A percentile compares a stretch with the other conserved stretches of the same genome.
phyloP scores from a whole-genome alignment of 2,113 vertebrate species.

The Pterophyllum scalare region DNA sequence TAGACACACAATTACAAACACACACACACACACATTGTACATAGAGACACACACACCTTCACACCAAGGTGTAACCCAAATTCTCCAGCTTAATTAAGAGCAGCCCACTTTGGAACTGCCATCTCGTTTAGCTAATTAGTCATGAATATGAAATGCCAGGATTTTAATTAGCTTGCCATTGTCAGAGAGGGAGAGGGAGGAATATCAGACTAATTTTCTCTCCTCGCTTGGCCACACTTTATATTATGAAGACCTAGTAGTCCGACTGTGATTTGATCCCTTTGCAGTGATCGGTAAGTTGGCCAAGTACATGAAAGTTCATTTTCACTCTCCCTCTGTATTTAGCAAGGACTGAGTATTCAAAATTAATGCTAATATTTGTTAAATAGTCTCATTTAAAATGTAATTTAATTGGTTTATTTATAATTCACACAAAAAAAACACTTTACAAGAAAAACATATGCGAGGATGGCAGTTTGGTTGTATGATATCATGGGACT shows the following conservation, averaged over 20 bases:
- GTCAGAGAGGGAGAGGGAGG: conserved; percentile 42
- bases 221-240: conserved; percentile 44
- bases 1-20: not conserved
- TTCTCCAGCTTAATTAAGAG: conserved; percentile 71
- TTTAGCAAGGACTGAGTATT: not conserved
- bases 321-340: not conserved
- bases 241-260: conserved; percentile 17
- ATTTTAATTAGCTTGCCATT: conserved; percentile 73
- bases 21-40: not conserved
- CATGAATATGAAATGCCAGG: conserved; percentile 74
- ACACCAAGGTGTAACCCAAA: conserved; percentile 61
- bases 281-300: conserved; percentile 19
- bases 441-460: not conserved
- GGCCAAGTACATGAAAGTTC: not conserved
- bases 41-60: conserved; percentile 14
- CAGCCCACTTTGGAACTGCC: conserved; percentile 66
- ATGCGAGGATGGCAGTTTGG: not conserved
- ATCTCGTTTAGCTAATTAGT: conserved; percentile 75
- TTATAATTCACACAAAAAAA: not conserved
- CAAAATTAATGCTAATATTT: conserved; percentile 1
- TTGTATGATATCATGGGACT: not conserved
- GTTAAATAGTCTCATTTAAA: not conserved
- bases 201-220: conserved; percentile 47
- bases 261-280: conserved; percentile 23
- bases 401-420: not conserved